Evolutionary conservation across 1,140 invertebrate species (phyloP).

Genomic region (Vollenhovia emeryi): DNA sequence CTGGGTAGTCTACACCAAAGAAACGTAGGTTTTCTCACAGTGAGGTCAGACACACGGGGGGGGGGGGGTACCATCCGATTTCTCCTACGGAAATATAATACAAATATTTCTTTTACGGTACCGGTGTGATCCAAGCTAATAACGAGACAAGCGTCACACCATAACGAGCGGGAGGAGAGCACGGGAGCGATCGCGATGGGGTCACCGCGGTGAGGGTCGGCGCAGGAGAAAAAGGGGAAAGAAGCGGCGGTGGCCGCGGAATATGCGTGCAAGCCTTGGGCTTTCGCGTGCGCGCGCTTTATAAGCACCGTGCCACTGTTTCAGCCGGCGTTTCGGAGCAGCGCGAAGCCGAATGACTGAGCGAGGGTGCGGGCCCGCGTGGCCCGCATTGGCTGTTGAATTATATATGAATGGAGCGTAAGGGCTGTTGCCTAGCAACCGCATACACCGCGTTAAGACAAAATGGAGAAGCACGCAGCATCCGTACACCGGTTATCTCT

Average conservation of each 20-base stretch:
- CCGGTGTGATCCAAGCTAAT: constrained; percentile 5
- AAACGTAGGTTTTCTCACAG: not conserved
- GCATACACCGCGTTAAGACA: constrained; percentile 84
- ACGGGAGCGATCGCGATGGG: not conserved
- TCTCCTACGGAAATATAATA: not conserved
- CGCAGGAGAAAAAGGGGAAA: constrained; percentile 49
- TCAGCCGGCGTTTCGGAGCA: constrained; percentile 78
- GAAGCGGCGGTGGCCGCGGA: constrained; percentile 47
- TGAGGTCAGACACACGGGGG: not conserved
- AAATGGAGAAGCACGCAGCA: constrained; percentile 84
- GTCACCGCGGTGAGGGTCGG: constrained; percentile 3
- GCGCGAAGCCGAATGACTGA: constrained; percentile 74
- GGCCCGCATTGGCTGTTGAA: constrained; percentile 86
- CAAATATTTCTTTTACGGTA: constrained; percentile 26
- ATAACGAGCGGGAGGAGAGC: not conserved
- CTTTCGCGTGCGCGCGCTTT: constrained; percentile 63
- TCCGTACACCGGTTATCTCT: constrained; percentile 61
- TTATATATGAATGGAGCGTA: constrained; percentile 86
- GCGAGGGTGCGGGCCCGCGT: constrained; percentile 82
- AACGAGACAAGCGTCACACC: constrained; percentile 43
- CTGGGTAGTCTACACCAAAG: not conserved
- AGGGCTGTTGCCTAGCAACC: constrained; percentile 86
- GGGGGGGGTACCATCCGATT: not conserved
- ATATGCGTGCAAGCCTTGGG: constrained; percentile 64
- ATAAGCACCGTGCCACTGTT: constrained; percentile 71